Percentiles rank a stretch among this genome's conserved stretches.
These are phyloP conservation scores for Lasioglossum malachurum DNA, from an alignment of 2,888 invertebrate genomes.

Conservation along the genomic window DNA sequence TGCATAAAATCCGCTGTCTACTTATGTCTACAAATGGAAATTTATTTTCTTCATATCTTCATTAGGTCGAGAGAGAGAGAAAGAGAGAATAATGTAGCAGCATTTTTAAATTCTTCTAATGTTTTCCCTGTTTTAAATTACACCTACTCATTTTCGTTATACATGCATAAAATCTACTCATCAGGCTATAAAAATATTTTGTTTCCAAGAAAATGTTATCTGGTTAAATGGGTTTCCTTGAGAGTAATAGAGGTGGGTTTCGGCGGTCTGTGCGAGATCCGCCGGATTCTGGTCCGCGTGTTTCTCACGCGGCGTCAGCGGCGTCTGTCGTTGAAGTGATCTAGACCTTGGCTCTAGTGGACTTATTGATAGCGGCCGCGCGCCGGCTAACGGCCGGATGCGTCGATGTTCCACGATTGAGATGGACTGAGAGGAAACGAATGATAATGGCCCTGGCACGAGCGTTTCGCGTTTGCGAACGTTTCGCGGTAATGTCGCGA, in stretches of 20 bases:
- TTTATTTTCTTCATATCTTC: too few species aligned
- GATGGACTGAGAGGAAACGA: conserved; percentile 30
- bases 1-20: too few species aligned
- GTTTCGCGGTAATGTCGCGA: not conserved
- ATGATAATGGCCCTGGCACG: conserved; percentile 34
- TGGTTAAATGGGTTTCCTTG: not conserved
- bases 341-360: conserved; percentile 49
- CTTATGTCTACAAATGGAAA: too few species aligned
- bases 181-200: not conserved
- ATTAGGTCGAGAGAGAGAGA: too few species aligned
- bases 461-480: conserved; percentile 7
- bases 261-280: not conserved
- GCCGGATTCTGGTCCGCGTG: conserved; percentile 19
- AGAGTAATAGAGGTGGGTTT: not conserved
- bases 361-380: conserved; percentile 52
- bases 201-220: not conserved
- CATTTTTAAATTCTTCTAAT: too few species aligned
- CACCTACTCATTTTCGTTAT: too few species aligned
- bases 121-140: too few species aligned
- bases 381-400: conserved; percentile 23
- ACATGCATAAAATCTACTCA: too few species aligned
- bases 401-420: conserved; percentile 1
- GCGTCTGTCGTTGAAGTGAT: conserved; percentile 18
- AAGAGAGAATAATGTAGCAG: too few species aligned
- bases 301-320: conserved; percentile 28